Base-by-base conservation (phyloP, 2,797 vertebrate genomes). In the Scomberomorus guttatus region DNA sequence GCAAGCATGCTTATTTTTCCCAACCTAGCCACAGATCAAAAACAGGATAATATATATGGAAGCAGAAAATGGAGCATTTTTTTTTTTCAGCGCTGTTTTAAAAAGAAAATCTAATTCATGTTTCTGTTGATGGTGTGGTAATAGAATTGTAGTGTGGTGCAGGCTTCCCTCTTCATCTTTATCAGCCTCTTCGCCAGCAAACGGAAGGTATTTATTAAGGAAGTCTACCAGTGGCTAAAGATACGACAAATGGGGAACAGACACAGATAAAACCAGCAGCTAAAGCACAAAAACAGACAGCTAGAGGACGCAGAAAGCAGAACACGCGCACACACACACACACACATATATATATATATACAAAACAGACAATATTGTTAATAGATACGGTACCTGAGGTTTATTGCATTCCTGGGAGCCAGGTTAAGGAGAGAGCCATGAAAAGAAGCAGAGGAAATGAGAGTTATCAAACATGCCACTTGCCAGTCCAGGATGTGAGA, bases 371-470 rank as follows among this genome's bases (percentile, higher is more conserved):
- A 95, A 95, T 88, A 89, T 82, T 95, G 90, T 84, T 90, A 96
- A 94, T 59, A 88, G 93, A 96, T 97, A 98, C 96, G 51, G 96
- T 99, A 99, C 97, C 97, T 99, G 97, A 91, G 96, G 92, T 97
- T 99, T 98, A 97, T 96, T 95, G 96, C 97, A 97, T 97, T 97
- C 96, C 98, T 98, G 96, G 92, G 94, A 96, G 96, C 96, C 97
- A 94, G 95, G 95, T 96, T 97, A 96, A 96, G 96, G 96, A 95
- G 94, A 94, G 93, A 96, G 97, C 95, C 95, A 94, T 96, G 95
- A 86, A 97, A 96, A 95, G 96, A 96, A 97, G 89, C 96, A 97
- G 97, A 97, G 95, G 96, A 97, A 95, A 98, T 96, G 93, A 96
- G 93, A 88, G 95, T 98, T 97, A 97, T 95, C 96, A 97, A 93